Conservation (phyloP, 2,888 invertebrate genomes). For the Melanargia galathea region DNA sequence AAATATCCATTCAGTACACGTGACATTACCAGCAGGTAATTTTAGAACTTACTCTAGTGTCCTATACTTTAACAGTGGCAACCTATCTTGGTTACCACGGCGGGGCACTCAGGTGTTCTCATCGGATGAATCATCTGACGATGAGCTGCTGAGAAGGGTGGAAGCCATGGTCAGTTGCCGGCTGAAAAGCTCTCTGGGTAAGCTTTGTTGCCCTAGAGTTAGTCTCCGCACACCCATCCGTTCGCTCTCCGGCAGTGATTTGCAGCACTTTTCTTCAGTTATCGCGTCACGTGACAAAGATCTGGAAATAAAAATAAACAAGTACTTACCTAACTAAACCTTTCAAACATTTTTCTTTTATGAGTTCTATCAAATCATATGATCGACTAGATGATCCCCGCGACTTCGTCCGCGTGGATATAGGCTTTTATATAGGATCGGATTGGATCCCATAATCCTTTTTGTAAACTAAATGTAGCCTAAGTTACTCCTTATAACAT, state of each 20-base stretch:
- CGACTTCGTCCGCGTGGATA: too few relatives aligned
- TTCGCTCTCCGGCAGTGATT: conserved; percentile 84
- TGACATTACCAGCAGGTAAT: conserved; percentile 7
- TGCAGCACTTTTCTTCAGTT: conserved; percentile 86
- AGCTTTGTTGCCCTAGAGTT: conserved; percentile 81
- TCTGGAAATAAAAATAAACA: conserved; percentile 54
- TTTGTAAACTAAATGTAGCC: too few relatives aligned
- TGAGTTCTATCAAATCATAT: too few relatives aligned
- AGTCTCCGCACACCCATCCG: conserved; percentile 75
- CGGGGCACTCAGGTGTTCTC: conserved; percentile 79
- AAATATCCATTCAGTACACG: conserved; percentile 23
- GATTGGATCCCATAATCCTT: too few relatives aligned
- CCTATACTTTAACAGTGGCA: conserved; percentile 76
- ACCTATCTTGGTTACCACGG: conserved; percentile 77
- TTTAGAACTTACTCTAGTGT: conserved; percentile 61
- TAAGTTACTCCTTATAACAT: too few relatives aligned
- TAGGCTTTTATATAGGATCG: too few relatives aligned
- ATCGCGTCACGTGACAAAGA: conserved; percentile 86
- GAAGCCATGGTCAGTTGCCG: conserved; percentile 84
- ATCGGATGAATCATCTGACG: conserved; percentile 78
- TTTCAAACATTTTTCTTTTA: too few relatives aligned
- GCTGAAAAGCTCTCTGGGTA: conserved; percentile 82
- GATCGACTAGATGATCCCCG: too few relatives aligned
- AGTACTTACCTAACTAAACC: background rate
- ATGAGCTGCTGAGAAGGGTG: conserved; percentile 84